phyloP scores from a whole-genome alignment of 2,888 invertebrate species.

The Epistrophella euchroma region DNA sequence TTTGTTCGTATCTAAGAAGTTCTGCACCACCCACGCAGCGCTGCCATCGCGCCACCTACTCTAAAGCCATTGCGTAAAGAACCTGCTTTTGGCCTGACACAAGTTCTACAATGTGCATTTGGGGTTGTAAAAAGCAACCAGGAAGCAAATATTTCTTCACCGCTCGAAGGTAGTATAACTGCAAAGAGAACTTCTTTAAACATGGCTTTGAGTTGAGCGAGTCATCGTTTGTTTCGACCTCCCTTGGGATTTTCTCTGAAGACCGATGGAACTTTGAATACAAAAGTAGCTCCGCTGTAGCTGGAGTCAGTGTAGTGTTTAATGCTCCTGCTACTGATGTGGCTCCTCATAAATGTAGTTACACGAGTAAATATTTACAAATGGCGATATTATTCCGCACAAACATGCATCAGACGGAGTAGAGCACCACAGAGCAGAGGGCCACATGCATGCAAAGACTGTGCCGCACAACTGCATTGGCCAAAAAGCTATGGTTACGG shows the following conservation, averaged over 20 bases:
- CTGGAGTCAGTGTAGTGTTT: constrained; percentile 1
- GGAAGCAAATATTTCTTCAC: constrained; percentile 61
- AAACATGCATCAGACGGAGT: constrained; percentile 55
- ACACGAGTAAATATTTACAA: constrained; percentile 76
- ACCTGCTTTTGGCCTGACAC: constrained; percentile 48
- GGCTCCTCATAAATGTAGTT: constrained; percentile 73
- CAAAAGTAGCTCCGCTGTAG: constrained; percentile 29
- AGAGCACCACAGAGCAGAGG: not conserved
- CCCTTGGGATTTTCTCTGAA: constrained; percentile 54
- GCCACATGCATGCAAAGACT: constrained; percentile 53
- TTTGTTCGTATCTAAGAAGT: constrained; percentile 18
- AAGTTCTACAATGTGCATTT: constrained; percentile 57
- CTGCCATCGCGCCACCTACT: not conserved
- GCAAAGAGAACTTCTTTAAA: constrained; percentile 64
- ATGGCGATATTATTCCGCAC: constrained; percentile 73
- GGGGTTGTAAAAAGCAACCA: constrained; percentile 5
- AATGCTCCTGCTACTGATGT: constrained; percentile 60
- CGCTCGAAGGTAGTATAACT: constrained; percentile 23
- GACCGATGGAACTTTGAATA: constrained; percentile 70
- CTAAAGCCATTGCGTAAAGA: constrained; percentile 60
- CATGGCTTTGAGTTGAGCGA: constrained; percentile 53
- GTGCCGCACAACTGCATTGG: constrained; percentile 63
- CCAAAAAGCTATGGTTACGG: not conserved
- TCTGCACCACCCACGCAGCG: not conserved
- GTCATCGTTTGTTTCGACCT: constrained; percentile 37